Evolutionary conservation across 2,888 invertebrate genomes (phyloP), one percentile per base, ranked within the genome.

Genomic region (Orchesellides sinensis): DNA sequence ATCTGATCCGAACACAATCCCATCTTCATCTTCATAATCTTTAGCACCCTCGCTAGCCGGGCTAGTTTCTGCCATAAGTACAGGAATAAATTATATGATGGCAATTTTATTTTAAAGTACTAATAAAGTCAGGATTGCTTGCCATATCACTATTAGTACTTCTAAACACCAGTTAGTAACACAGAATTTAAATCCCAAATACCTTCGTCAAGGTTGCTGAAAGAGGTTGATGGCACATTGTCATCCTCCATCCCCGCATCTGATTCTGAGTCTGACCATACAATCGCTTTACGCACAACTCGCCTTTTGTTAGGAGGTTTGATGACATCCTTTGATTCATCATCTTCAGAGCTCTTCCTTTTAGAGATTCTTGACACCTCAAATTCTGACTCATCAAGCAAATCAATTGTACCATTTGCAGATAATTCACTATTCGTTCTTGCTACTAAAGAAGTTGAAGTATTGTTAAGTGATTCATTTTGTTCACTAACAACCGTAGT

Each of bases 191-290:
- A n/a, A n/a, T n/a, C n/a, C n/a, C n/a, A n/a, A n/a, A n/a, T n/a
- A 8, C 40, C 40, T 40, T 40, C 40, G 10, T 40, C 40, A 40
- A 14, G 2, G 10, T 40, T 40, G 10, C 32, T 32, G 5, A 14
- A 2, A 8, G 40, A 40, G 2, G 40, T 40, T 14, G 40, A 2
- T n/a, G 40, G 17, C 8, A 2, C 19, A 10, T 52, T n/a, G 21
- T n/a, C 59, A 8, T 25, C 3, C 27, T 59, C 59, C 10, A 2
- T 29, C 12, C 12, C 25, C 6, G 35, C 61, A 14, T 81, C 77
- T 6, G 79, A 63, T n/a, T 85, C 85, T 21, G 85, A 80, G 17
- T 83, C 82, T 1, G 81, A 81, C 49, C 66, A 70, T 0, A 81
- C 6, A 6, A 80, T 77, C 27, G 29, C 47, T 27, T 66, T 80